phyloP scores from a whole-genome alignment of 2,797 vertebrate genomes.

The Sciurus carolinensis region DNA sequence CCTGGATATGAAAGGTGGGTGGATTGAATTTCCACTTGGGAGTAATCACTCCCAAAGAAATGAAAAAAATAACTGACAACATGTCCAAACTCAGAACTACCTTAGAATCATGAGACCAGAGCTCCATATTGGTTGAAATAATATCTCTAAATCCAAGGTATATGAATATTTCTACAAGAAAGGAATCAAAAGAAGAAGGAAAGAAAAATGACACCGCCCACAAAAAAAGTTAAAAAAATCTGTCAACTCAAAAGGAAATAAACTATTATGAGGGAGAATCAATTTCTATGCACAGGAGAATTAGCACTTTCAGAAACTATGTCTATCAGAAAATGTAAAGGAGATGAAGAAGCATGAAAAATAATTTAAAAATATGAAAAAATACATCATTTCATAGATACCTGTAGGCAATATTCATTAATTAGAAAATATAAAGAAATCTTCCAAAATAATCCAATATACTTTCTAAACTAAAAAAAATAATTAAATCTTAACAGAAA shows the following conservation, averaged over 20 bases:
- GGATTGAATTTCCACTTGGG: background rate
- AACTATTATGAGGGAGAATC: background rate
- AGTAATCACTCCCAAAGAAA: background rate
- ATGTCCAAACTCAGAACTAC: background rate
- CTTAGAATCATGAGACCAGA: background rate
- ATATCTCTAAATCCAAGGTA: background rate
- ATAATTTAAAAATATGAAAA: background rate
- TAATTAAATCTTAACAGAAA: background rate
- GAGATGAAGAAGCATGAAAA: background rate
- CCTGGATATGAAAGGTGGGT: background rate
- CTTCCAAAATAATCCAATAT: background rate
- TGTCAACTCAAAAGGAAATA: background rate
- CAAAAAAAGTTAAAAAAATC: background rate
- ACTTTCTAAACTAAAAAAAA: background rate
- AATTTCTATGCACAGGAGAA: background rate
- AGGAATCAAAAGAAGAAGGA: background rate
- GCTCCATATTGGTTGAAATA: background rate
- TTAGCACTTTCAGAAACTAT: background rate
- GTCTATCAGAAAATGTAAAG: background rate
- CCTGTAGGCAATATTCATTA: background rate
- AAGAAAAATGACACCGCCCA: background rate
- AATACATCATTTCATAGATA: background rate
- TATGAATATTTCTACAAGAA: background rate
- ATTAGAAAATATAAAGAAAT: background rate
- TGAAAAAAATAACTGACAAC: background rate